Base-by-base conservation (phyloP, 2,113 vertebrate genomes). In the Rafetus swinhoei region DNA sequence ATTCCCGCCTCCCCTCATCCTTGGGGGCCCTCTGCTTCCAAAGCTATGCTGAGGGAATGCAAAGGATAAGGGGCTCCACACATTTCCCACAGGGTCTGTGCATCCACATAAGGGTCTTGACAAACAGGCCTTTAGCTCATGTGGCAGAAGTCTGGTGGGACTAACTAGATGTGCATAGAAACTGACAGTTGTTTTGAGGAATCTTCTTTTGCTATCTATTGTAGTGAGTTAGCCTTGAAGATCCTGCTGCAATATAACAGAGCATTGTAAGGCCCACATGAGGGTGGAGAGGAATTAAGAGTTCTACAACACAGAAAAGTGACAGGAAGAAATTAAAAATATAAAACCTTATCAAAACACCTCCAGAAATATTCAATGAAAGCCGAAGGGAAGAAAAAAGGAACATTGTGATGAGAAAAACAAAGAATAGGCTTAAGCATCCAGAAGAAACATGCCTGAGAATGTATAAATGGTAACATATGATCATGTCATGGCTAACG, bases 281-380 rank as follows among this genome's bases (percentile, higher is more conserved):
- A 10, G 39, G 39, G 24, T 27, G 24, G 39, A 77, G 24, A 77
- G 74, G 81, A 86, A 79, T 80, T 62, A 92, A 5, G 86, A 60
- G 90, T 13, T 9, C 35, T 27, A 50, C 39, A 45, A 27, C 79
- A 94, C 86, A 86, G 85, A 93, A 93, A 95, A 86, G 45, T 50
- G 59, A 94, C 94, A 96, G 93, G 88, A 93, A 97, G 94, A 93
- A 77, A 27, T 27, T 90, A 90, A 81, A 74, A 85, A 90, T 85
- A 0, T 59, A 88, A 87, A 7, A 25, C 10, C 35, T 25, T 45
- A 50, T 24, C 74, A 77, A 45, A 25, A 4, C 7, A 22, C 12
- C 22, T 77, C 39, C 22, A 25, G 39, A 76, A 45, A 76, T 22
- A 76, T 76, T 22, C 24, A 45, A 76, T 76, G 35, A 76, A 76